Percentiles rank a stretch among this genome's conserved stretches.
Conservation (phyloP, 2,888 invertebrate species). For the Boloria selene region DNA sequence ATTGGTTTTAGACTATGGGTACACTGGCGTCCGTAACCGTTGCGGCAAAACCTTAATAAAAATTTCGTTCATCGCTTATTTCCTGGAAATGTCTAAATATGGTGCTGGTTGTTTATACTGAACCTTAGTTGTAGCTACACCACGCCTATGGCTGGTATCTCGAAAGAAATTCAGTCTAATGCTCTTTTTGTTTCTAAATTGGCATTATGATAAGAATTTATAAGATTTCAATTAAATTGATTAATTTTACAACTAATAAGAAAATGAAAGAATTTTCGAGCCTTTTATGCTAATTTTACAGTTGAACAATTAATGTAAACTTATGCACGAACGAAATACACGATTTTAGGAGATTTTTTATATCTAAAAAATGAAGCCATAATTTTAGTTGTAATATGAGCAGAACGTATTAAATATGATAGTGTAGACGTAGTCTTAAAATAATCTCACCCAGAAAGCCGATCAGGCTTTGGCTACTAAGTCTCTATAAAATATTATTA, state of each 20-base stretch:
- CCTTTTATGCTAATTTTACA: too few relatives aligned
- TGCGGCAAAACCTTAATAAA: conserved; percentile 11
- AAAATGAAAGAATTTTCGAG: too few relatives aligned
- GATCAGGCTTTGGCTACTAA: conserved; percentile 60
- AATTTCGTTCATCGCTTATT: conserved; percentile 10
- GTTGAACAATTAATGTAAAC: too few relatives aligned
- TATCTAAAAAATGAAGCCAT: conserved; percentile 10
- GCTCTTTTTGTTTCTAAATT: background rate
- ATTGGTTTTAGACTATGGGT: conserved; percentile 10
- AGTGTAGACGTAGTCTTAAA: conserved; percentile 33
- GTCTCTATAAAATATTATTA: conserved; percentile 71
- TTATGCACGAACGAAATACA: too few relatives aligned
- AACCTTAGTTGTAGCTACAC: background rate
- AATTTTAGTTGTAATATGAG: conserved; percentile 6
- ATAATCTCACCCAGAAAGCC: conserved; percentile 58
- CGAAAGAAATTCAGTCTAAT: conserved; percentile 7
- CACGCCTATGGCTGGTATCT: conserved; percentile 3
- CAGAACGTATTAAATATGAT: conserved; percentile 14
- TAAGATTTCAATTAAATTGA: too few relatives aligned
- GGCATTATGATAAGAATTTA: too few relatives aligned
- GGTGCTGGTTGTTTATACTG: background rate
- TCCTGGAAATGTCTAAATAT: conserved; percentile 10
- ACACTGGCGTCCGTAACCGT: background rate
- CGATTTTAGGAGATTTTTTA: too few relatives aligned
- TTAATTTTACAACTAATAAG: too few relatives aligned